Base-by-base conservation (phyloP, 2,113 vertebrate genomes). In the Albula goreensis region DNA sequence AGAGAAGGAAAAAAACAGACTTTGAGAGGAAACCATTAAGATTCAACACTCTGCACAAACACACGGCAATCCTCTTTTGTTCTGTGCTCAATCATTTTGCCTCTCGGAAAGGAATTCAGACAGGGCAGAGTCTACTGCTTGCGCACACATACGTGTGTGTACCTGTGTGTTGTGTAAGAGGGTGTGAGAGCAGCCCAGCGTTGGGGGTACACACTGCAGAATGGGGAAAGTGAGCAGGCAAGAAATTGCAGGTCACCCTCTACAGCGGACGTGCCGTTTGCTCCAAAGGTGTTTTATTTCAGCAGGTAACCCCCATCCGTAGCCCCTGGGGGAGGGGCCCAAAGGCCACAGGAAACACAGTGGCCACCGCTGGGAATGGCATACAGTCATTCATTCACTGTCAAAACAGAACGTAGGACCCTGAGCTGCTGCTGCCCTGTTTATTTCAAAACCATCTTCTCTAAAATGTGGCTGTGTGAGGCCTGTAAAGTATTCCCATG, bases 211-310 rank as follows among this genome's bases (percentile, higher is more conserved):
- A 50, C 15, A 31, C 3, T 12, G 3, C 11, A 48, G 15, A 5
- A 7, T 80, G 5, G 10, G 85, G 41, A 53, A 63, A 57, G 51
- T 22, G 48, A 10, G 63, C 83, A 63, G 57, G 49, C 81, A 57
- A 78, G 10, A 41, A 22, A 80, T 83, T 41, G 63, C 82, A 84
- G 91, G 92, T 91, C 93, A 92, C 91, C 93, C 86, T 93, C 92
- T 91, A 90, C 90, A 93, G 91, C 90, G 90, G 89, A 91, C 82
- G 85, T 93, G 94, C 93, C 91, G 91, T 91, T 92, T 94, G 92
- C 91, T 92, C 91, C 90, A 90, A 86, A 81, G 88, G 87, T 82
- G 81, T 87, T 41, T 41, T 41, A 41, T 41, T 90, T 90, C 89
- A 89, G 78, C 88, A 90, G 90, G 92, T 90, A 89, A 85, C 85